Evolutionary conservation across 2,113 vertebrate genomes (phyloP).

Genomic region (Phalacrocorax pelagicus): DNA sequence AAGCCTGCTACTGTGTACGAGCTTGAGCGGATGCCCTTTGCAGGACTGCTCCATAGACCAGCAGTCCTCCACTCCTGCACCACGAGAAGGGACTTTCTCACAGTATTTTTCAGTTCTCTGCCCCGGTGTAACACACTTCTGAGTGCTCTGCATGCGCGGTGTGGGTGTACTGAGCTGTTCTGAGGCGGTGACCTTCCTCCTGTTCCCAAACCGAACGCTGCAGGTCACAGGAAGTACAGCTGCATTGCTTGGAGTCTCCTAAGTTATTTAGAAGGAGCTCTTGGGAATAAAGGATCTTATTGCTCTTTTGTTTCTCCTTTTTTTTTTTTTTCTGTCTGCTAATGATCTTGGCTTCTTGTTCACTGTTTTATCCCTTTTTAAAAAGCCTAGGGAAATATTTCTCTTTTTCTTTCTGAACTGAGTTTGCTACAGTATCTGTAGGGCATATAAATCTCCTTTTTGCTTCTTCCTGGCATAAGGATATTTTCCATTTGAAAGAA

Average conservation of each 20-base stretch:
- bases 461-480: constrained; percentile 12
- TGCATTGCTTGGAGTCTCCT: not conserved
- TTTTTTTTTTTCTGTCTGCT: not conserved
- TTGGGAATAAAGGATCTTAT: not conserved
- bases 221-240: constrained; percentile 27
- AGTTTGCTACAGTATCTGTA: not conserved
- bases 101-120: not conserved
- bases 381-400: not conserved
- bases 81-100: not conserved
- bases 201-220: not conserved
- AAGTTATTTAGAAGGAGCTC: not conserved
- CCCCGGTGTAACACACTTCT: accelerated
- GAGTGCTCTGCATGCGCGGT: not conserved
- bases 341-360: constrained; percentile 2
- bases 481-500: constrained; percentile 37
- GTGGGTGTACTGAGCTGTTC: not conserved
- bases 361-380: not conserved
- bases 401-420: not conserved
- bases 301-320: not conserved
- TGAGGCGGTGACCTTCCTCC: not conserved
- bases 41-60: accelerated
- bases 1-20: accelerated
- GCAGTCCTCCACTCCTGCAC: not conserved
- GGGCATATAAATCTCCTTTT: constrained; percentile 1
- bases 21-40: accelerated